Conservation (phyloP, 2,888 invertebrate species). For the Aporophyla nigra region DNA sequence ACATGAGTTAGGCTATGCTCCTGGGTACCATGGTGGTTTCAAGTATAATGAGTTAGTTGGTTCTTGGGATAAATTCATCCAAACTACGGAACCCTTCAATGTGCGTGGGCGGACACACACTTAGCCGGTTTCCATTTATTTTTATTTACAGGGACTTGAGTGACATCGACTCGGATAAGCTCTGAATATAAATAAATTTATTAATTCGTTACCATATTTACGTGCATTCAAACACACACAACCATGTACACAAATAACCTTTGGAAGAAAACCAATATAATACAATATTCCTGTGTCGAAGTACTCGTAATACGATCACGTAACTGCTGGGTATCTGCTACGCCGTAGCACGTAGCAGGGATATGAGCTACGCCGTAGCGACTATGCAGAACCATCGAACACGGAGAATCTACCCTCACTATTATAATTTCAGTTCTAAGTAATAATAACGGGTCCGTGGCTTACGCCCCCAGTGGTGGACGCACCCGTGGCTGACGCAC, state of each 20-base stretch:
- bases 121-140: neutral
- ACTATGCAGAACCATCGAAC: neutral
- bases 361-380: constrained; percentile 33
- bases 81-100: neutral
- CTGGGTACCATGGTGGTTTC: too few relatives aligned
- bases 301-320: neutral
- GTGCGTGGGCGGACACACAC: neutral
- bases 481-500: too few relatives aligned
- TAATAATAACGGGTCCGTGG: too few relatives aligned
- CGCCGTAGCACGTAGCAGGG: constrained; percentile 27
- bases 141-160: neutral
- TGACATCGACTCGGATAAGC: neutral
- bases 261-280: neutral
- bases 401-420: neutral
- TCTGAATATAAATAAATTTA: constrained; percentile 4
- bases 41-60: neutral
- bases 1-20: too few relatives aligned
- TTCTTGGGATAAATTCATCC: neutral
- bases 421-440: neutral
- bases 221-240: neutral
- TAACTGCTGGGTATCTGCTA: constrained; percentile 9
- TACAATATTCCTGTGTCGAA: neutral
- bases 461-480: too few relatives aligned
- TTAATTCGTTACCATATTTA: neutral
- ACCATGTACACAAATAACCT: neutral